Evolutionary conservation across 2,888 invertebrate genomes (phyloP).

Genomic region (Metellina segmentata): DNA sequence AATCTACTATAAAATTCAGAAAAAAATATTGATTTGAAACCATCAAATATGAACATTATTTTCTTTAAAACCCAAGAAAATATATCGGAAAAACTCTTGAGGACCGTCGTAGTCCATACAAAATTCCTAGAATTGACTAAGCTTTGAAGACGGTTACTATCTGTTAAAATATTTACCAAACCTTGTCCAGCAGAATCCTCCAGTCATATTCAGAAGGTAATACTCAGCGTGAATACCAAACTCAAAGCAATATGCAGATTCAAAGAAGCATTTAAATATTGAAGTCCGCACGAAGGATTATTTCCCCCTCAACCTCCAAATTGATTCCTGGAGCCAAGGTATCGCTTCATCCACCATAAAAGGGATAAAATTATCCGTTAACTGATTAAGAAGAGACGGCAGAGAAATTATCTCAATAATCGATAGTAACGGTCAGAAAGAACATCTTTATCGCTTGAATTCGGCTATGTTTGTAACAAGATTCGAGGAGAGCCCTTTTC

Average conservation of each 20-base stretch:
- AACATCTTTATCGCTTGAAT: constrained; percentile 60
- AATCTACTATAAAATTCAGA: too few species aligned
- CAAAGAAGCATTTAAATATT: constrained; percentile 66
- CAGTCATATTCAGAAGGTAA: neutral
- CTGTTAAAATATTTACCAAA: neutral
- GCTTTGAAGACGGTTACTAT: neutral
- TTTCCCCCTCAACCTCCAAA: constrained; percentile 30
- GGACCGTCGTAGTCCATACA: neutral
- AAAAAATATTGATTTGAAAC: neutral
- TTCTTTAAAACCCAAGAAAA: neutral
- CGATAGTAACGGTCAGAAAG: constrained; percentile 44
- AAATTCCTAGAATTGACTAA: neutral
- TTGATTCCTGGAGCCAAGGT: constrained; percentile 34
- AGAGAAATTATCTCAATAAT: constrained; percentile 71
- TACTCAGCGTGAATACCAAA: neutral
- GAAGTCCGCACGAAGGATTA: constrained; percentile 39
- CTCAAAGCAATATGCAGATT: constrained; percentile 33
- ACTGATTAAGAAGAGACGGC: constrained; percentile 69
- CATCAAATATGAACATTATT: neutral
- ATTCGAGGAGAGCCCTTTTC: neutral
- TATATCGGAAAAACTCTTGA: neutral
- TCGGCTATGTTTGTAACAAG: constrained; percentile 26
- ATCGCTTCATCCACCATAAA: constrained; percentile 52
- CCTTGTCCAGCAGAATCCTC: neutral
- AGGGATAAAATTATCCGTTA: constrained; percentile 72